Evolutionary conservation across 2,888 invertebrate species (phyloP).

Genomic region (Deilephila elpenor): DNA sequence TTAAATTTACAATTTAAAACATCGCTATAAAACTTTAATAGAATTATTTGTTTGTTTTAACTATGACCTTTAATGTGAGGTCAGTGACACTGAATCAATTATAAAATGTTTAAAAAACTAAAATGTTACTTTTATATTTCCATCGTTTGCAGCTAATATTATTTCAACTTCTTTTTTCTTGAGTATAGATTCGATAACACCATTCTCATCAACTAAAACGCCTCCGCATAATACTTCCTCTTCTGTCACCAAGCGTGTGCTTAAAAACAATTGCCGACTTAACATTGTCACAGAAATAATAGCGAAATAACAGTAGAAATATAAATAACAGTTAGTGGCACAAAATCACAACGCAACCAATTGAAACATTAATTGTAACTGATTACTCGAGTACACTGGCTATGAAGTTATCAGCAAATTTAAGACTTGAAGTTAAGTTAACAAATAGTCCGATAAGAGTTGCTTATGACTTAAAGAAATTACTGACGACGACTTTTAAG

Average conservation of each 20-base stretch:
- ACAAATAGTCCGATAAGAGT: not conserved
- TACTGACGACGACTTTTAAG: too few relatives aligned
- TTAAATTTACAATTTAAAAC: slow-evolving; percentile 19
- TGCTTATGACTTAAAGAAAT: not conserved
- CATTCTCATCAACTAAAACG: slow-evolving; percentile 84
- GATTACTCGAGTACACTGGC: not conserved
- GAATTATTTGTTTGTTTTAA: slow-evolving; percentile 23
- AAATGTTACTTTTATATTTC: slow-evolving; percentile 81
- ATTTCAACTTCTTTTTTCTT: slow-evolving; percentile 74
- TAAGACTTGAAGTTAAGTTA: not conserved
- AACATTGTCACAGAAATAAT: slow-evolving; percentile 51
- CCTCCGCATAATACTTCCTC: slow-evolving; percentile 83
- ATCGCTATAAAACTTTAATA: slow-evolving; percentile 12
- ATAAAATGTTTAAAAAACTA: slow-evolving; percentile 3
- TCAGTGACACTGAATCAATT: slow-evolving; percentile 31
- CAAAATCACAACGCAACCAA: slow-evolving; percentile 22
- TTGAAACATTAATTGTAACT: slow-evolving; percentile 3
- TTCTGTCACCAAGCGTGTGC: slow-evolving; percentile 80
- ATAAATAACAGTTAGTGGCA: too few relatives aligned
- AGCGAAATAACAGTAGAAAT: too few relatives aligned
- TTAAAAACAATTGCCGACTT: slow-evolving; percentile 73
- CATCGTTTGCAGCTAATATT: slow-evolving; percentile 72
- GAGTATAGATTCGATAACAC: slow-evolving; percentile 84
- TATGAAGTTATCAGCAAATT: not conserved
- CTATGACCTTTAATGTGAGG: slow-evolving; percentile 19